Conservation (phyloP, 1,140 invertebrate species). For the Lucilia sericata region DNA sequence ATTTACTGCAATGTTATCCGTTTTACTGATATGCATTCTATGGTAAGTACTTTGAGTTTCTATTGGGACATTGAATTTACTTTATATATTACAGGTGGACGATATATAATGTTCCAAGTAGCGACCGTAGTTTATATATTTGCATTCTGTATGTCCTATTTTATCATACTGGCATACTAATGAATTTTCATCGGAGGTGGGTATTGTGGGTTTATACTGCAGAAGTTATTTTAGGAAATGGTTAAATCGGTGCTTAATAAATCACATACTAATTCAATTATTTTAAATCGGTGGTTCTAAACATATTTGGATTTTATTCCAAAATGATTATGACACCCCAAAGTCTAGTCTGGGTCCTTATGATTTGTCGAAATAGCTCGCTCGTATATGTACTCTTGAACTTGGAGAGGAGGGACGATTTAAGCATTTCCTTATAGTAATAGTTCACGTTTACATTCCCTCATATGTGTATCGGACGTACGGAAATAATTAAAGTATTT, state of each 20-base stretch:
- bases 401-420: too few relatives aligned
- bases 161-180: constrained; percentile 43
- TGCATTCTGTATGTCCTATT: constrained; percentile 41
- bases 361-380: too few relatives aligned
- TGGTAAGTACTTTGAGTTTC: constrained; percentile 33
- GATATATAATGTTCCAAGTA: constrained; percentile 12
- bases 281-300: too few relatives aligned
- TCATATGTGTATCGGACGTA: too few relatives aligned
- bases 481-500: neutral
- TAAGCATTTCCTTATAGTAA: too few relatives aligned
- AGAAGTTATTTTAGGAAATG: too few relatives aligned
- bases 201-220: neutral
- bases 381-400: too few relatives aligned
- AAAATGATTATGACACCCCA: too few relatives aligned
- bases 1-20: constrained; percentile 42
- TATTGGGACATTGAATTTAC: neutral
- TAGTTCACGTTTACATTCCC: neutral
- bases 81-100: constrained; percentile 33
- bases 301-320: too few relatives aligned
- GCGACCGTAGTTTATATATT: constrained; percentile 33
- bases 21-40: constrained; percentile 31
- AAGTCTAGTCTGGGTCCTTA: too few relatives aligned
- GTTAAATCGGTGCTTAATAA: too few relatives aligned
- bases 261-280: too few relatives aligned
- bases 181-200: constrained; percentile 42